Base-by-base conservation (phyloP, 2,888 invertebrate genomes). In the Pogonocherus hispidulus region DNA sequence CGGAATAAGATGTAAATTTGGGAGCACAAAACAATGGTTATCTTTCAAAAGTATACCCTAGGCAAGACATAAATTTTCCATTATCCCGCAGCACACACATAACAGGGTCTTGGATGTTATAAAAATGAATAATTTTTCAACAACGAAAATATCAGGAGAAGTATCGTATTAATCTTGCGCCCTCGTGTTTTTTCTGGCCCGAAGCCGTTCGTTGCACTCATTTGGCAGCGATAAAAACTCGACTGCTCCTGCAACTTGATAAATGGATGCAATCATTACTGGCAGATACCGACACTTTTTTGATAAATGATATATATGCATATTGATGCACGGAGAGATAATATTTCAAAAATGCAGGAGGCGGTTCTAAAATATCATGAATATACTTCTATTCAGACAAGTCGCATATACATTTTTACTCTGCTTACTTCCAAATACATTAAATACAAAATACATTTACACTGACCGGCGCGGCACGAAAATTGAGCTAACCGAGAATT, bases 51-150 rank as follows among this genome's bases (percentile, higher is more conserved):
- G 62, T 37, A 35, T 51, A 62, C 62, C 62, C 62, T 62, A 37
- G 62, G 62, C 49, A 51, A 62, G 37, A 62, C 62, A 51, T 37
- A 62, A 62, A 62, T 20, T 62, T 62, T 62, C 62, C 62, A 62
- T 62, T 62, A 62, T 51, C 37, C 62, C 9, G 41, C 18, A n/a
- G 14, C n/a, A 41, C 16, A 62, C 35, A 51, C 5, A 62, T 62
- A 62, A 62, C 51, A 49, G 35, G 51, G 16, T 37, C 51, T 49
- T 51, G 19, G 49, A 51, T 51, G 37, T 41, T 62, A 49, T 35
- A 62, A 62, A 62, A 62, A 62, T 51, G 62, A 62, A 62, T 62
- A 62, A 62, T 62, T 62, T 62, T 62, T 62, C 62, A 62, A 37
- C 62, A 51, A 51, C 32, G 51, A 62, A 62, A 62, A 62, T 62